Conservation (phyloP, 2,888 invertebrate species). For the Diarsia rubi region DNA sequence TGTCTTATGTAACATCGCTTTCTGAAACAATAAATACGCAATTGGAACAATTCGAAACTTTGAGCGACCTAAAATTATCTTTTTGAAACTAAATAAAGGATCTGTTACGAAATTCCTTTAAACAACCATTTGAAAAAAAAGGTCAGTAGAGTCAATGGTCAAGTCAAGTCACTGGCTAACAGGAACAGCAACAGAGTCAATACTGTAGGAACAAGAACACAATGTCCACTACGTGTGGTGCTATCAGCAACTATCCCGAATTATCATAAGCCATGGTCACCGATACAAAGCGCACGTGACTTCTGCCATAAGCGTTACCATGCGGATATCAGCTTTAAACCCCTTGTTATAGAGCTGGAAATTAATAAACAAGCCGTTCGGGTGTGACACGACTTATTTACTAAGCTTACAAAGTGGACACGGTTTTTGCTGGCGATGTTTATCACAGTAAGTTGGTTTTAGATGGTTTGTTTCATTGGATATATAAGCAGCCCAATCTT, state of each 20-base stretch:
- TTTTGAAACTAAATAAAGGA: not conserved
- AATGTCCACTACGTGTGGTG: slow-evolving; percentile 12
- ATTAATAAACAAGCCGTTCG: slow-evolving; percentile 23
- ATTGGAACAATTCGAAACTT: not conserved
- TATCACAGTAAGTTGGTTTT: slow-evolving; percentile 42
- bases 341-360: slow-evolving; percentile 29
- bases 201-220: not conserved
- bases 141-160: not conserved
- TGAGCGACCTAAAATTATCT: not conserved
- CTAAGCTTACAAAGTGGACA: slow-evolving; percentile 64
- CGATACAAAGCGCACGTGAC: slow-evolving; percentile 38
- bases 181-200: not conserved
- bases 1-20: not conserved
- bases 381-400: slow-evolving; percentile 65
- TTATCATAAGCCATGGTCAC: slow-evolving; percentile 70
- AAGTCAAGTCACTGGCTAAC: too few species aligned
- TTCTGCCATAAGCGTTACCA: slow-evolving; percentile 18
- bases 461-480: slow-evolving; percentile 14
- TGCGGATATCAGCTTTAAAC: slow-evolving; percentile 22
- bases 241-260: slow-evolving; percentile 67
- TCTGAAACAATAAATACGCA: not conserved
- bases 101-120: not conserved
- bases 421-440: slow-evolving; percentile 44
- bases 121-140: not conserved
- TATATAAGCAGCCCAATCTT: too few species aligned